phyloP scores from a whole-genome alignment of 2,113 vertebrate genomes.

The Hipposideros armiger region DNA sequence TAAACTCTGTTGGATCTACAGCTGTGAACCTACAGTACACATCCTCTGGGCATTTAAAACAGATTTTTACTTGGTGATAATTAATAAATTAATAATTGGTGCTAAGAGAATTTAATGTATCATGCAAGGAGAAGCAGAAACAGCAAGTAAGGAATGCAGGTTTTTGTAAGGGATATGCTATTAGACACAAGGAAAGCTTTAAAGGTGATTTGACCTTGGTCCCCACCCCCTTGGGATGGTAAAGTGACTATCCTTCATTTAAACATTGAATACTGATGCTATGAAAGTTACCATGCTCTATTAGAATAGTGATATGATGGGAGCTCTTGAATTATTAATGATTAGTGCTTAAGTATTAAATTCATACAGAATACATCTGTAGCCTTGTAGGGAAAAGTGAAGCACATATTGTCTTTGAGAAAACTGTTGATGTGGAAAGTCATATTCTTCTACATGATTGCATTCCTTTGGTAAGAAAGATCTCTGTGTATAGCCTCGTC shows the following conservation, averaged over 20 bases:
- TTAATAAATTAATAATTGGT: slow-evolving; percentile 67
- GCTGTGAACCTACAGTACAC: slow-evolving; percentile 29
- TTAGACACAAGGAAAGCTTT: background rate
- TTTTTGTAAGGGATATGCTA: background rate
- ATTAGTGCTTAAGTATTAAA: background rate
- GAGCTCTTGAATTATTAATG: slow-evolving; percentile 37
- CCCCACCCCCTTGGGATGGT: background rate
- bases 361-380: background rate
- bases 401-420: background rate
- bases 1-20: slow-evolving; percentile 3
- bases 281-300: background rate
- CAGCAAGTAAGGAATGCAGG: background rate
- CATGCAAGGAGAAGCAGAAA: slow-evolving; percentile 47
- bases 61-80: slow-evolving; percentile 43
- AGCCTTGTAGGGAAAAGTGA: slow-evolving; percentile 41
- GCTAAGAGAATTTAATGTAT: slow-evolving; percentile 47
- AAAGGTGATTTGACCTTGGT: background rate
- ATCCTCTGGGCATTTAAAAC: slow-evolving; percentile 42
- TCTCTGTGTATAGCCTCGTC: background rate
- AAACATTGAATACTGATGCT: background rate
- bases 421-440: background rate
- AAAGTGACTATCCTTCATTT: background rate
- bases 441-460: background rate
- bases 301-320: background rate
- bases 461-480: background rate